These are phyloP conservation scores for Paraescarpia echinospica DNA, from an alignment of 1,140 invertebrate species.

Conservation along the genomic window DNA sequence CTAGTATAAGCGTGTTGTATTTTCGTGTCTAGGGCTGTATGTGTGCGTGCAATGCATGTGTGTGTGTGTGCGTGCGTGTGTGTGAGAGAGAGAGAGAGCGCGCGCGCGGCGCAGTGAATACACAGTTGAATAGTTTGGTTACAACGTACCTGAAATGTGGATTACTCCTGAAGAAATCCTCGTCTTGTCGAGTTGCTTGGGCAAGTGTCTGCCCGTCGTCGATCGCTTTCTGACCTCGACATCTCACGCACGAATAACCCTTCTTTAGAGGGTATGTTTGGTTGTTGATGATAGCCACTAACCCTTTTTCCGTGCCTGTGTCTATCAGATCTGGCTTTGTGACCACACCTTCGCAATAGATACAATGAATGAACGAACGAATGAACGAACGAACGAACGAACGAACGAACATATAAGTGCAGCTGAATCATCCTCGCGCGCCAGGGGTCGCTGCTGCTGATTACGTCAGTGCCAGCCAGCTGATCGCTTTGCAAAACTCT, in stretches of 20 bases:
- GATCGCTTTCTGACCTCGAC: not conserved
- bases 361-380: constrained; percentile 58
- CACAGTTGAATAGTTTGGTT: not conserved
- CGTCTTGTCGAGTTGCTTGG: not conserved
- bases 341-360: constrained; percentile 80
- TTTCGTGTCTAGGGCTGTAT: too few species aligned
- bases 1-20: too few species aligned
- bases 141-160: not conserved
- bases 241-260: constrained; percentile 39
- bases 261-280: constrained; percentile 86
- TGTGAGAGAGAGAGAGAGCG: too few species aligned
- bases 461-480: too few species aligned
- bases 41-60: too few species aligned
- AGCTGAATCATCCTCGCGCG: too few species aligned
- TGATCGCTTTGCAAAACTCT: too few species aligned
- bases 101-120: too few species aligned
- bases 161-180: not conserved
- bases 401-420: too few species aligned
- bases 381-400: too few species aligned
- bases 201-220: not conserved
- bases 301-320: constrained; percentile 83
- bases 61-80: too few species aligned
- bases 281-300: constrained; percentile 96
- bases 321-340: constrained; percentile 99
- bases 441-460: too few species aligned